A percentile compares a stretch with the other conserved stretches of the same genome.
Evolutionary conservation across 2,113 vertebrate species (phyloP).

Genomic region (Steatornis caripensis): DNA sequence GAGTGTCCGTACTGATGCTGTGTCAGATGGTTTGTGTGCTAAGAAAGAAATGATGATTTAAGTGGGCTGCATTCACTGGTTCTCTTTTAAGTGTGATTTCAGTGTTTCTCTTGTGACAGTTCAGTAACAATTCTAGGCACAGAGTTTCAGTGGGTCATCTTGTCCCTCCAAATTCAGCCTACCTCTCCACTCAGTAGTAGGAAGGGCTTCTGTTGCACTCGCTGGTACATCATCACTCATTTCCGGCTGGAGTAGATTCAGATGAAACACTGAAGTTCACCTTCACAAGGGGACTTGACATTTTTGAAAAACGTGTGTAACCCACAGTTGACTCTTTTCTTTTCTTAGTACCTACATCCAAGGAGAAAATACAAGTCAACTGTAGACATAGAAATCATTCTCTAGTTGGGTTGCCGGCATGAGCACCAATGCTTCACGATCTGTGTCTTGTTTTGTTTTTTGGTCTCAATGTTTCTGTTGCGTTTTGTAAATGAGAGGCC

Average conservation of each 20-base stretch:
- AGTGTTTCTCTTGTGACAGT: neutral
- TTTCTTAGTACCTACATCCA: neutral
- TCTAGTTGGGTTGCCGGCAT: neutral
- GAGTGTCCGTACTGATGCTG: neutral
- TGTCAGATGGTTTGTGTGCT: neutral
- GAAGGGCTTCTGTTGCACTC: neutral
- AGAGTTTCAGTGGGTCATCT: neutral
- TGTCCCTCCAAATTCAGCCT: neutral
- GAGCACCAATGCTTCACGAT: neutral
- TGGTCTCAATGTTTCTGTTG: neutral
- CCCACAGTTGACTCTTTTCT: neutral
- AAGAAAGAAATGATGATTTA: neutral
- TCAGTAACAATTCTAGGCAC: neutral
- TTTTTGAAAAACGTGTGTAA: neutral
- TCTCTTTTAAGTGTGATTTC: neutral
- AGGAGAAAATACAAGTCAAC: neutral
- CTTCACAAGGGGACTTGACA: neutral
- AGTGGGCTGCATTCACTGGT: neutral
- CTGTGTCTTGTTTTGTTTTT: slow-evolving; percentile 7
- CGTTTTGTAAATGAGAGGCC: neutral
- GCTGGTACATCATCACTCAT: neutral
- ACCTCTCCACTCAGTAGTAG: neutral
- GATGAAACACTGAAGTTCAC: neutral
- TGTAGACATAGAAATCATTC: neutral
- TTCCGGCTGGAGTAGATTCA: neutral